These are phyloP conservation scores for Gibbula magus DNA, from an alignment of 2,888 invertebrate genomes.

Conservation along the genomic window DNA sequence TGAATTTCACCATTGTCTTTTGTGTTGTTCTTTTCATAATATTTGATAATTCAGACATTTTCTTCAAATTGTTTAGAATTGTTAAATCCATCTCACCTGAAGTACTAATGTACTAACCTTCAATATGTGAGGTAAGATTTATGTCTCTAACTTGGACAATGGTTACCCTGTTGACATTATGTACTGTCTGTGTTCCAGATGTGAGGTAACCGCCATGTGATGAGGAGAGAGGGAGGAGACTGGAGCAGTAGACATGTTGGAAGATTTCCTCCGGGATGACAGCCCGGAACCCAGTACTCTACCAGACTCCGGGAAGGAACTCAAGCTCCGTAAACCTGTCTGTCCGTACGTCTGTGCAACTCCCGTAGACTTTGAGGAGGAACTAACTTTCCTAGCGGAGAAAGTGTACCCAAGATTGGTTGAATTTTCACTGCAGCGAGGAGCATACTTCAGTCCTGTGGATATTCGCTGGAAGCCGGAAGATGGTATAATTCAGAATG, in stretches of 20 bases:
- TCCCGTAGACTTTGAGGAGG: constrained; percentile 59
- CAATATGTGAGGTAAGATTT: no score
- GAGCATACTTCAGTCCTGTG: constrained; percentile 65
- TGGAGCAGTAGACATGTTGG: not conserved
- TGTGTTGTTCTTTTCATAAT: no score
- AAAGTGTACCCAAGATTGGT: constrained; percentile 66
- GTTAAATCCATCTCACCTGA: no score
- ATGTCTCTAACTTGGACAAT: no score
- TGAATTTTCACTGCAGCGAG: constrained; percentile 57
- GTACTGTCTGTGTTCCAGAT: not conserved
- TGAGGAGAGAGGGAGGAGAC: not conserved
- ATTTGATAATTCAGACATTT: no score
- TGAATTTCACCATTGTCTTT: no score
- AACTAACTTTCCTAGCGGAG: constrained; percentile 53
- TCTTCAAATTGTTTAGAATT: no score
- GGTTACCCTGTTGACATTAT: no score
- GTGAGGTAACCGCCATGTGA: not conserved
- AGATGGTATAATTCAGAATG: constrained; percentile 53
- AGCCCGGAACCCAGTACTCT: not conserved
- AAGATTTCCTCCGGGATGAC: not conserved
- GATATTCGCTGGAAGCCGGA: constrained; percentile 66
- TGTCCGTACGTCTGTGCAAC: constrained; percentile 66
- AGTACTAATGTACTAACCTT: no score
- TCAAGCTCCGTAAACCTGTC: constrained; percentile 58
- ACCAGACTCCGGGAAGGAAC: constrained; percentile 33